Evolutionary conservation across 1,140 invertebrate genomes (phyloP).

Genomic region (Babylonia areolata): DNA sequence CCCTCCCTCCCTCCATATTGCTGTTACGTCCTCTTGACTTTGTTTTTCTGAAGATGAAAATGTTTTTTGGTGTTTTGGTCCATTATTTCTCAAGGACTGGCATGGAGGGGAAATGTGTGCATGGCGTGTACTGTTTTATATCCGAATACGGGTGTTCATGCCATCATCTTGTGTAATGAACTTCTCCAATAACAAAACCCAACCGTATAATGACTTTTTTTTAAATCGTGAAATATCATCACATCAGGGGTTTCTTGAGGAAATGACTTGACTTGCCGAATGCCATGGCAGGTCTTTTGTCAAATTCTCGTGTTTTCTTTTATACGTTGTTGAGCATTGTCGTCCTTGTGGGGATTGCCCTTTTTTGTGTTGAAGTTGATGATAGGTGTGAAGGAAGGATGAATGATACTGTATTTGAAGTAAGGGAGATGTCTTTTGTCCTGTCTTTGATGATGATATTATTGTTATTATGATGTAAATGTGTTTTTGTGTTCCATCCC

Average conservation of each 20-base stretch:
- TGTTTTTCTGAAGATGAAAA: background rate
- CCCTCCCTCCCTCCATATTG: background rate
- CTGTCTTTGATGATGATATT: no score
- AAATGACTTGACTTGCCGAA: background rate
- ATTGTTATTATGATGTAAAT: no score
- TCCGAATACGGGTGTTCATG: constrained; percentile 4
- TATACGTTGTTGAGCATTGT: background rate
- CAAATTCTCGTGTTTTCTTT: background rate
- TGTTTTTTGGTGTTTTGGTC: background rate
- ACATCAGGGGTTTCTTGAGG: background rate
- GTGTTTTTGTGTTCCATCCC: no score
- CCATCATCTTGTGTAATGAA: no score
- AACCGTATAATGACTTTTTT: background rate
- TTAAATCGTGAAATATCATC: no score
- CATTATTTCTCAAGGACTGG: background rate
- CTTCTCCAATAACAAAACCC: background rate
- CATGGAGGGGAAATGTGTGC: background rate
- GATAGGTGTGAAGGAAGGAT: no score
- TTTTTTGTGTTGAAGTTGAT: no score
- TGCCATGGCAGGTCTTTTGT: background rate
- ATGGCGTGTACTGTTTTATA: background rate
- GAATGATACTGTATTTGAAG: no score
- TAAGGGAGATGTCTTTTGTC: no score
- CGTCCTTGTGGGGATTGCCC: background rate
- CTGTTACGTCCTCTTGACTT: background rate